Conservation (phyloP, 1,140 invertebrate species). For the Fopius arisanus region DNA sequence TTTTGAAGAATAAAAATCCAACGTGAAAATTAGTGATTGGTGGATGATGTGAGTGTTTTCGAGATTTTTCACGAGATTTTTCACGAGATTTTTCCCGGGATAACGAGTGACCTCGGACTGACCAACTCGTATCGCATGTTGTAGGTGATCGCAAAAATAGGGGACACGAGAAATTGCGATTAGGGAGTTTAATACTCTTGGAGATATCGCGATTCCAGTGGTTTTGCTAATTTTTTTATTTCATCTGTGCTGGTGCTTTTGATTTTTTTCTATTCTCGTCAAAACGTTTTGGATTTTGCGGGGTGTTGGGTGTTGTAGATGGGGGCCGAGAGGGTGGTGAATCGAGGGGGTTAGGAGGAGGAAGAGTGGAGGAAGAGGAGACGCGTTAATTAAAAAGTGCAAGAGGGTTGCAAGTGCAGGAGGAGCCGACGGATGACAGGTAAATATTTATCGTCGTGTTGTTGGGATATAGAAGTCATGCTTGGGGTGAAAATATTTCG, state of each 20-base stretch:
- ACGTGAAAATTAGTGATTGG: too few species aligned
- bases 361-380: constrained; percentile 19
- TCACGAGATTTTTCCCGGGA: too few species aligned
- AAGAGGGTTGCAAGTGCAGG: constrained; percentile 11
- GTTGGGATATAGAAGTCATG: constrained; percentile 16
- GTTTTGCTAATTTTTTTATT: not conserved
- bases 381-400: constrained; percentile 29
- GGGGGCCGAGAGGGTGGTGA: too few species aligned
- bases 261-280: not conserved
- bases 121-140: not conserved
- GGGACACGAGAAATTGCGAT: constrained; percentile 3
- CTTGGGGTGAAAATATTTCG: not conserved
- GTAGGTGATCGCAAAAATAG: not conserved
- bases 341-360: not conserved
- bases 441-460: constrained; percentile 34
- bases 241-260: too few species aligned
- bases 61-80: not conserved
- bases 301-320: not conserved
- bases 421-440: constrained; percentile 23
- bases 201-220: not conserved
- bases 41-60: not conserved
- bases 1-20: too few species aligned
- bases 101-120: not conserved
- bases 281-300: not conserved
- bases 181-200: not conserved